phyloP scores from a whole-genome alignment of 1,140 invertebrate genomes.

The Drosophila rhopaloa region DNA sequence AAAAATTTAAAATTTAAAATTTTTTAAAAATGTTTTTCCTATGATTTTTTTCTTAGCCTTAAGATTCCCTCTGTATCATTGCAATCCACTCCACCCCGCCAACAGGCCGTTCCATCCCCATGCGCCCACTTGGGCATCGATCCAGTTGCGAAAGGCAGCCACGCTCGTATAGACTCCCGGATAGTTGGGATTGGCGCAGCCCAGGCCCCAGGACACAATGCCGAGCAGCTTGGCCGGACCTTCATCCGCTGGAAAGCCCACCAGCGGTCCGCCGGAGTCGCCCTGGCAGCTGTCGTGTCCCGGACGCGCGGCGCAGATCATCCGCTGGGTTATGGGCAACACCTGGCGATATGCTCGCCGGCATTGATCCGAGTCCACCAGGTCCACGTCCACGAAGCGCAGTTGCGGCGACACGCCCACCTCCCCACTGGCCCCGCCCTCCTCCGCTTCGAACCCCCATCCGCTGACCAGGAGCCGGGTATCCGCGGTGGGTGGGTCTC shows the following conservation, averaged over 20 bases:
- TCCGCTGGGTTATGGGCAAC: slow-evolving; percentile 65
- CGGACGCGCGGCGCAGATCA: slow-evolving; percentile 72
- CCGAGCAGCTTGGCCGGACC: slow-evolving; percentile 84
- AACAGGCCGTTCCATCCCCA: slow-evolving; percentile 64
- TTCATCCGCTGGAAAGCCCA: slow-evolving; percentile 55
- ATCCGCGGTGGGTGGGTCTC: slow-evolving; percentile 24
- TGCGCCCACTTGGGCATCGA: slow-evolving; percentile 65
- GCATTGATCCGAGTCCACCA: slow-evolving; percentile 50
- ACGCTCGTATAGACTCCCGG: slow-evolving; percentile 86
- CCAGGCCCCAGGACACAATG: slow-evolving; percentile 84
- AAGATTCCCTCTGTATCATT: slow-evolving; percentile 1
- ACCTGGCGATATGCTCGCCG: slow-evolving; percentile 57
- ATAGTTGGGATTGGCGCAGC: slow-evolving; percentile 85
- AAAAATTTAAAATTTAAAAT: no score
- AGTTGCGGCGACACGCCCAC: slow-evolving; percentile 50
- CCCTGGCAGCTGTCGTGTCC: slow-evolving; percentile 77
- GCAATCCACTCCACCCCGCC: slow-evolving; percentile 59
- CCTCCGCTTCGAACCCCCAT: slow-evolving; percentile 71
- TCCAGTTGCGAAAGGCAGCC: slow-evolving; percentile 66
- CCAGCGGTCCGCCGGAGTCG: slow-evolving; percentile 76
- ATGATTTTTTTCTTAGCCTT: background rate
- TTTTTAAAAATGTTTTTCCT: no score
- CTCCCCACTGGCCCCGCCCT: slow-evolving; percentile 4
- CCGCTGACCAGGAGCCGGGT: slow-evolving; percentile 68
- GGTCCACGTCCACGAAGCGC: slow-evolving; percentile 62